Evolutionary conservation across 2,888 invertebrate genomes (phyloP).

Genomic region (Hoplodrina blanda): DNA sequence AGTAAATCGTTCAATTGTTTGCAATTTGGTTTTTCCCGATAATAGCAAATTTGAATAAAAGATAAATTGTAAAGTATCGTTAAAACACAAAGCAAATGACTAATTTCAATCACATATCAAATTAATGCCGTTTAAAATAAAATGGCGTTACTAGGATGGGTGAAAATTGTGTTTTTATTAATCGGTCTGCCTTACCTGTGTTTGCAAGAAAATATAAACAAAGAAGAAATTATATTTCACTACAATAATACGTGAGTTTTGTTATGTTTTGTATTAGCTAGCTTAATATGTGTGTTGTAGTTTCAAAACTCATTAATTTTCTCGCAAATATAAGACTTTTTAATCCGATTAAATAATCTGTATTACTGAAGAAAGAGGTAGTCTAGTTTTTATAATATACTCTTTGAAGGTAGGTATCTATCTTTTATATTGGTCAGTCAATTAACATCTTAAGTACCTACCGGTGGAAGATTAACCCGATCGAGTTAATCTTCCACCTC

Average conservation of each 20-base stretch:
- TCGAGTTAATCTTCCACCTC: no score
- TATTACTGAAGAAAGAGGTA: not conserved
- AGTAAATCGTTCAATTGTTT: conserved; percentile 8
- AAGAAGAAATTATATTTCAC: conserved; percentile 81
- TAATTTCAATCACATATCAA: conserved; percentile 23
- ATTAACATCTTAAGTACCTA: no score
- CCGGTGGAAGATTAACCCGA: no score
- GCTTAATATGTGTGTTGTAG: not conserved
- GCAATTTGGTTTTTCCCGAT: conserved; percentile 18
- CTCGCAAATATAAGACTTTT: not conserved
- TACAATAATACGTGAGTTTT: conserved; percentile 87
- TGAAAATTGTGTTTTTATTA: conserved; percentile 68
- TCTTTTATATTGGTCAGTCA: no score
- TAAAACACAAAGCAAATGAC: conserved; percentile 39
- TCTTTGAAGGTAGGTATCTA: no score
- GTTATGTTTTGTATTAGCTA: not conserved
- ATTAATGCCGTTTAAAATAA: conserved; percentile 41
- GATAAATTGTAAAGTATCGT: conserved; percentile 42
- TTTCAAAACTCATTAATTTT: not conserved
- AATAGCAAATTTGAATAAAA: not conserved
- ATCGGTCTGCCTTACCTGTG: conserved; percentile 68
- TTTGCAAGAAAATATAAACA: conserved; percentile 69
- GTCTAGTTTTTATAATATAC: no score
- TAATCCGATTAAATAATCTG: not conserved
- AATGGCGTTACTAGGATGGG: conserved; percentile 68